These are phyloP conservation scores for Amblyopsis hoosieri DNA, from an alignment of 2,797 vertebrate species.

Conservation along the genomic window DNA sequence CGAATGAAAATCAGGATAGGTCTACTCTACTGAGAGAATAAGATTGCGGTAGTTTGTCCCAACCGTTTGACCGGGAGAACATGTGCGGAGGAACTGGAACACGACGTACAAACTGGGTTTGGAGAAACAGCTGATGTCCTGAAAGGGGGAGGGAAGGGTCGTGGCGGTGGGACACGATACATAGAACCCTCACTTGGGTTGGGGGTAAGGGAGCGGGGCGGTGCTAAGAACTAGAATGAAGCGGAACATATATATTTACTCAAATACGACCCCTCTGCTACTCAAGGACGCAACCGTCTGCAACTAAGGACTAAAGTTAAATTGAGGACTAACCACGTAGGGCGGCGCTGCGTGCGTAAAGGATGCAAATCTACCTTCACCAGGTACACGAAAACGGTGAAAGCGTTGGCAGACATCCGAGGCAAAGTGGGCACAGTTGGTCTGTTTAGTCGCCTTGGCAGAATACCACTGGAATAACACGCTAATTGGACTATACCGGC, in stretches of 20 bases:
- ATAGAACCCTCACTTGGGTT: neutral
- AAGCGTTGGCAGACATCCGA: neutral
- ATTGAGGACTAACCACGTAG: neutral
- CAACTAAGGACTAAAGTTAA: neutral
- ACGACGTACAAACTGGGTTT: neutral
- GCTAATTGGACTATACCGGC: constrained; percentile 24
- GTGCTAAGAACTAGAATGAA: constrained; percentile 46
- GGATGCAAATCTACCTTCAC: constrained; percentile 48
- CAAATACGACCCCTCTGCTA: constrained; percentile 15
- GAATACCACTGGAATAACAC: constrained; percentile 37
- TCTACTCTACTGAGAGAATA: too few relatives aligned
- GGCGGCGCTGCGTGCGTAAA: constrained; percentile 1
- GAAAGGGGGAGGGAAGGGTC: neutral
- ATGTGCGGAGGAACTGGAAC: neutral
- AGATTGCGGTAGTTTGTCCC: too few relatives aligned
- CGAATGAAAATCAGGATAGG: too few relatives aligned
- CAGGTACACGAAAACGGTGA: constrained; percentile 50
- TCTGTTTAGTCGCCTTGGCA: neutral
- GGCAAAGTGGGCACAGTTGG: neutral
- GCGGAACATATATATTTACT: constrained; percentile 46
- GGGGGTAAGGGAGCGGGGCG: constrained; percentile 37
- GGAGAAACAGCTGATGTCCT: constrained; percentile 47
- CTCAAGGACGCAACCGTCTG: too few relatives aligned
- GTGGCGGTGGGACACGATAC: neutral
- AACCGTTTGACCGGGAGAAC: too few relatives aligned